phyloP scores from a whole-genome alignment of 1,140 invertebrate genomes.

The Tenebrio molitor region DNA sequence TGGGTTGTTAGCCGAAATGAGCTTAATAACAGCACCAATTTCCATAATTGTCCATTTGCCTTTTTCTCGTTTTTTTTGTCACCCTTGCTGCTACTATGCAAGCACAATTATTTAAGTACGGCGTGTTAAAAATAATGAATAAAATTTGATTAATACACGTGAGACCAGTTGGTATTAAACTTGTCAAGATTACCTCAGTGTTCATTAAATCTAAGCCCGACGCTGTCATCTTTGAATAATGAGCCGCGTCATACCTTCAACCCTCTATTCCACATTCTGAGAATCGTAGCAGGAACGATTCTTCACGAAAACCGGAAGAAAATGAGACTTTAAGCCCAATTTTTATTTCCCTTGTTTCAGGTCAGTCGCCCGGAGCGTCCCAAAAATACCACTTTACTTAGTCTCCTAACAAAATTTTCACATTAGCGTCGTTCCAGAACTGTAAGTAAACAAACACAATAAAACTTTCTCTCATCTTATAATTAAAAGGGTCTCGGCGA shows the following conservation, averaged over 20 bases:
- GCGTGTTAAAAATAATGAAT: no score
- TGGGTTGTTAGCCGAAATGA: not conserved
- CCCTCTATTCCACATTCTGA: not conserved
- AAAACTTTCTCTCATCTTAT: conserved; percentile 33
- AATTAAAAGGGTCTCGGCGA: conserved; percentile 30
- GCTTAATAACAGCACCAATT: not conserved
- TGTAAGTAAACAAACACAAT: conserved; percentile 1
- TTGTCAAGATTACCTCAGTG: conserved; percentile 21
- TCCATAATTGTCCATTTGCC: not conserved
- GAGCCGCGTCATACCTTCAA: conserved; percentile 14
- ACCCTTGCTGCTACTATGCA: no score
- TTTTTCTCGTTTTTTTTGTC: no score
- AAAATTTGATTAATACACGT: conserved; percentile 14
- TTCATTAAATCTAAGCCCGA: conserved; percentile 16
- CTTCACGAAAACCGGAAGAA: no score
- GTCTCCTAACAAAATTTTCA: not conserved
- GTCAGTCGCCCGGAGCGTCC: no score
- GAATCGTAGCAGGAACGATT: no score
- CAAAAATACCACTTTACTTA: no score
- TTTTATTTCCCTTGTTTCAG: no score
- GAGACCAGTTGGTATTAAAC: conserved; percentile 9
- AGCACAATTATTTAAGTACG: no score
- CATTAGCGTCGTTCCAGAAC: not conserved
- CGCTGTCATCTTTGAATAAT: conserved; percentile 26
- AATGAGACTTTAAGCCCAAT: no score